These are phyloP conservation scores for Phycodurus eques DNA, from an alignment of 2,113 vertebrate genomes.

Conservation along the genomic window DNA sequence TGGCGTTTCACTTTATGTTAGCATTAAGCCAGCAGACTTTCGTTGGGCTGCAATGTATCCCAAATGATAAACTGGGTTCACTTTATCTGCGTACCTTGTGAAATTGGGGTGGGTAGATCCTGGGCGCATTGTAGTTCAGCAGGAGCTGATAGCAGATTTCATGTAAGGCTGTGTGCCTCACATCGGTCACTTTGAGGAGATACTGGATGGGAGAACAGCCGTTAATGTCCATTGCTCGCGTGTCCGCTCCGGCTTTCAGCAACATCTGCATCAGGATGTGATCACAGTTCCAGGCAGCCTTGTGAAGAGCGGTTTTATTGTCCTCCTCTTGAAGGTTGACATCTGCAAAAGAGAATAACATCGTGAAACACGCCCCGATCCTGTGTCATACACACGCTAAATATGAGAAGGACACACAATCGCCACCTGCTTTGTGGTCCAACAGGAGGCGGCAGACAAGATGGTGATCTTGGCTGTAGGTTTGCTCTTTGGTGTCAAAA, in stretches of 20 bases:
- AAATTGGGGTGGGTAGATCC: slow-evolving; percentile 91
- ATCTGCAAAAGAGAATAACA: slow-evolving; percentile 46
- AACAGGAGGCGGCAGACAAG: slow-evolving; percentile 84
- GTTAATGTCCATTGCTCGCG: slow-evolving; percentile 87
- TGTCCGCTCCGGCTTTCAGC: slow-evolving; percentile 84
- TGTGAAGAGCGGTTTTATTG: slow-evolving; percentile 89
- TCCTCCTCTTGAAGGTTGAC: slow-evolving; percentile 84
- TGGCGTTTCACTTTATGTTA: no score
- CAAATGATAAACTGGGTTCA: no score
- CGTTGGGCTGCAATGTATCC: no score
- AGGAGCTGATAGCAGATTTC: slow-evolving; percentile 90
- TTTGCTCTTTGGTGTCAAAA: slow-evolving; percentile 82
- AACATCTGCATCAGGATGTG: slow-evolving; percentile 87
- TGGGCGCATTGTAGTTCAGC: slow-evolving; percentile 84
- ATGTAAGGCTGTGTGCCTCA: slow-evolving; percentile 78
- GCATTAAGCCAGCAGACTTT: no score
- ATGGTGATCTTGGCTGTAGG: slow-evolving; percentile 85
- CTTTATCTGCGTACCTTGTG: slow-evolving; percentile 80
- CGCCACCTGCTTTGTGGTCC: slow-evolving; percentile 76
- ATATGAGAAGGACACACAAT: not conserved
- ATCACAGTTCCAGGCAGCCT: slow-evolving; percentile 95
- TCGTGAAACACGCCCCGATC: not conserved
- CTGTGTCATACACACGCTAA: not conserved
- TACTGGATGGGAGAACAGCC: slow-evolving; percentile 91
- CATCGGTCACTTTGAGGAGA: slow-evolving; percentile 84